Conservation (phyloP, 64 coral and sea anemone genomes). For the Montipora capricornis region DNA sequence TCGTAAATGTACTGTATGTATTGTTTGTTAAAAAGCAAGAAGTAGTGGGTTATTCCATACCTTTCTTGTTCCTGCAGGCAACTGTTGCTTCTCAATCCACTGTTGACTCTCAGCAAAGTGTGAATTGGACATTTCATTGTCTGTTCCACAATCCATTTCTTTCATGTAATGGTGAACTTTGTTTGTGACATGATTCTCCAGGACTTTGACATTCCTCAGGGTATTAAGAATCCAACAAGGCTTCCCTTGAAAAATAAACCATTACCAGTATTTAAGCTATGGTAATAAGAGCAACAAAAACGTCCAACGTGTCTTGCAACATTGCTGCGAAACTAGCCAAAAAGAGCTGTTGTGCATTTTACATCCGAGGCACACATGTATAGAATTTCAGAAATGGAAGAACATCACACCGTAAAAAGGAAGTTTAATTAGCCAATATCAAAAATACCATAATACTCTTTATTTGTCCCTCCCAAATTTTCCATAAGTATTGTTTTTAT, state of each 20-base stretch:
- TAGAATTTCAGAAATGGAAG: too few relatives aligned
- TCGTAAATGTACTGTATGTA: too few relatives aligned
- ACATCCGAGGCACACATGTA: too few relatives aligned
- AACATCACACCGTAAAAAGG: too few relatives aligned
- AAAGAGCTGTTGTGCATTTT: too few relatives aligned
- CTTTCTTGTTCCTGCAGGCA: constrained; percentile 79
- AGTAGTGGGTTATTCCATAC: constrained; percentile 7
- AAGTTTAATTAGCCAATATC: too few relatives aligned
- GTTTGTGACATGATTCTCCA: constrained; percentile 90
- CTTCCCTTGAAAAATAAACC: constrained; percentile 53
- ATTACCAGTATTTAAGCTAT: neutral
- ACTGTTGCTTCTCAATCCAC: constrained; percentile 40
- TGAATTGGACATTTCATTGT: neutral
- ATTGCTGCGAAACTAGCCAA: too few relatives aligned
- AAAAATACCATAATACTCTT: too few relatives aligned
- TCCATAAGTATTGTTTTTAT: too few relatives aligned
- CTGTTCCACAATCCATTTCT: constrained; percentile 18
- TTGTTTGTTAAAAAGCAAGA: too few relatives aligned
- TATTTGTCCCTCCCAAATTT: too few relatives aligned
- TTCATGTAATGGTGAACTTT: constrained; percentile 91
- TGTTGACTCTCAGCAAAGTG: constrained; percentile 23
- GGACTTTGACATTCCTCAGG: constrained; percentile 79
- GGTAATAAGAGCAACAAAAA: neutral
- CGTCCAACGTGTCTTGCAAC: too few relatives aligned
- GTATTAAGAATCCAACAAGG: constrained; percentile 93